phyloP scores from a whole-genome alignment of 2,888 invertebrate species.

The Xestia sexstrigata region DNA sequence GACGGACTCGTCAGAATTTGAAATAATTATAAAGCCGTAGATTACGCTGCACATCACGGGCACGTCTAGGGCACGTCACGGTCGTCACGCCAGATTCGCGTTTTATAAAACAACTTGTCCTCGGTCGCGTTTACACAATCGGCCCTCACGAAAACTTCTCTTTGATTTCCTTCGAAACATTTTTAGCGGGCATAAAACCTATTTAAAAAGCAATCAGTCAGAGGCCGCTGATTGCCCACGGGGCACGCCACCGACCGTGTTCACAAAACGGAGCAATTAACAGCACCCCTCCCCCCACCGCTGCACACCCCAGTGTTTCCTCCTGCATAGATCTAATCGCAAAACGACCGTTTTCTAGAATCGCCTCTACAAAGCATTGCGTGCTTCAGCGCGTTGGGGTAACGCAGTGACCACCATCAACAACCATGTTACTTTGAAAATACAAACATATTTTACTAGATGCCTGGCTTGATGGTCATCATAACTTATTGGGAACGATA shows the following conservation, averaged over 20 bases:
- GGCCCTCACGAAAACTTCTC: conserved; percentile 81
- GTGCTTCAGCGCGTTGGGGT: conserved; percentile 78
- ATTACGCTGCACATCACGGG: conserved; percentile 40
- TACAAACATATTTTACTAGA: conserved; percentile 65
- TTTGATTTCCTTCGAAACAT: conserved; percentile 87
- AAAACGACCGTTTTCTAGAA: conserved; percentile 91
- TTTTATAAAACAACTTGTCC: conserved; percentile 80
- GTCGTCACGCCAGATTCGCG: conserved; percentile 71
- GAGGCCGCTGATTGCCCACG: conserved; percentile 88
- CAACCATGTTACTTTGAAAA: conserved; percentile 63
- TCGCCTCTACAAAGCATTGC: conserved; percentile 89
- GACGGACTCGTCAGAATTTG: conserved; percentile 42
- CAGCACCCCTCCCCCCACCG: conserved; percentile 79
- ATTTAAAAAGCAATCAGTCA: conserved; percentile 91
- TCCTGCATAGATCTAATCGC: conserved; percentile 87
- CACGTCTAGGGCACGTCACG: conserved; percentile 67
- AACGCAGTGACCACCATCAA: conserved; percentile 68
- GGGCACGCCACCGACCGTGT: conserved; percentile 89
- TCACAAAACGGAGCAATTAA: conserved; percentile 91
- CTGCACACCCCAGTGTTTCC: conserved; percentile 74
- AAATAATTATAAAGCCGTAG: conserved; percentile 66
- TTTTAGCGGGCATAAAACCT: conserved; percentile 90
- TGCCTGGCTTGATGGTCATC: conserved; percentile 57
- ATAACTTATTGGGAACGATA: conserved; percentile 55
- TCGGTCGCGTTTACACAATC: conserved; percentile 79